A percentile compares a stretch with the other conserved stretches of the same genome.
phyloP scores from a whole-genome alignment of 2,113 vertebrate species.

The Pongo abelii region DNA sequence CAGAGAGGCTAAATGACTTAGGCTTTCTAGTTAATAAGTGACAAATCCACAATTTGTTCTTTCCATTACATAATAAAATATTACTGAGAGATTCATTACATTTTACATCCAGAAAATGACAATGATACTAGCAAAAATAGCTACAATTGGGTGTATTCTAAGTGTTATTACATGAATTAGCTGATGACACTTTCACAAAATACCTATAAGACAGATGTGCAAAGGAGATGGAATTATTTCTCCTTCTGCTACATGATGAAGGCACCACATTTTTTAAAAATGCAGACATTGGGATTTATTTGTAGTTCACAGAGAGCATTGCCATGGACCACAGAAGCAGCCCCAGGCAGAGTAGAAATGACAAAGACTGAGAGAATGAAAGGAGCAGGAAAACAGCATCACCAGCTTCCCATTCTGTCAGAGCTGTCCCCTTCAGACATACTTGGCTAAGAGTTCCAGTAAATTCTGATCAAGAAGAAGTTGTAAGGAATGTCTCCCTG shows the following conservation, averaged over 20 bases:
- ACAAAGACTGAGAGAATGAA: background rate
- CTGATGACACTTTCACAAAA: background rate
- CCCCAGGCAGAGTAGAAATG: background rate
- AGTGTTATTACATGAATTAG: background rate
- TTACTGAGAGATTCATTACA: background rate
- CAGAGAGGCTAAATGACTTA: background rate
- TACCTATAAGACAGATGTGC: background rate
- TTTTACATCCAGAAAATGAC: background rate
- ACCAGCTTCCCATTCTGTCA: background rate
- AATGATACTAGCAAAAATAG: background rate
- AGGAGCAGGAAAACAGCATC: background rate
- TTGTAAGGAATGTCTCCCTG: rapidly evolving
- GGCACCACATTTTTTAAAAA: background rate
- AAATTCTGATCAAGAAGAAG: background rate
- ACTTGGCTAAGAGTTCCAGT: background rate
- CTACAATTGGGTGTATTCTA: background rate
- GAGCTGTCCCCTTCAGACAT: background rate
- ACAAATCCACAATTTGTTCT: background rate
- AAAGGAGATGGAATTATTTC: background rate
- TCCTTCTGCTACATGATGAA: background rate
- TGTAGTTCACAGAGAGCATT: background rate
- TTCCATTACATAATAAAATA: background rate
- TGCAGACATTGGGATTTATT: background rate
- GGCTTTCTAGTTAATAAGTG: background rate
- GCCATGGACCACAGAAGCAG: rapidly evolving